Conservation (phyloP, 1,140 invertebrate genomes). For the Coboldia fuscipes region DNA sequence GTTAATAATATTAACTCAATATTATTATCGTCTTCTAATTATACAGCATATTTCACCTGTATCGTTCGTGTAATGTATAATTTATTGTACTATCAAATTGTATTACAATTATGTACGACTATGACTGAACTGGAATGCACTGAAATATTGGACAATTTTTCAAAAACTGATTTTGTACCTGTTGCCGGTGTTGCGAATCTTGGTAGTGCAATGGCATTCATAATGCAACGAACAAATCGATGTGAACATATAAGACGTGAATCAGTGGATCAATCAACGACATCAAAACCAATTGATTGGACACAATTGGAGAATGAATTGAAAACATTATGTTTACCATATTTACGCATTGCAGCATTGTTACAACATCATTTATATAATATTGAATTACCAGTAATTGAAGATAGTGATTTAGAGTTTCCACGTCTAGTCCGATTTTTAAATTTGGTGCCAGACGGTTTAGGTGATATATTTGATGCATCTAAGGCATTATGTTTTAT, state of each 20-base stretch:
- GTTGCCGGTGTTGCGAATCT: slow-evolving; percentile 8
- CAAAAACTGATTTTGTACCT: background rate
- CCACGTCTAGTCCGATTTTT: slow-evolving; percentile 49
- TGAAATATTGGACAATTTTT: slow-evolving; percentile 13
- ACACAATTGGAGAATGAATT: slow-evolving; percentile 32
- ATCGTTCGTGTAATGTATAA: slow-evolving; percentile 75
- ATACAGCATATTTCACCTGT: slow-evolving; percentile 70
- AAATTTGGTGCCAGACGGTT: slow-evolving; percentile 44
- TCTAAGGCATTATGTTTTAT: slow-evolving; percentile 37
- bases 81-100: slow-evolving; percentile 69
- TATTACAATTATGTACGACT: slow-evolving; percentile 36
- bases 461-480: slow-evolving; percentile 38
- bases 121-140: slow-evolving; percentile 28
- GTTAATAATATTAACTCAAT: slow-evolving; percentile 1
- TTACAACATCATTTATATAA: slow-evolving; percentile 71
- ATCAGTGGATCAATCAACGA: slow-evolving; percentile 8
- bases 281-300: background rate
- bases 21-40: slow-evolving; percentile 1
- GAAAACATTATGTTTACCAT: slow-evolving; percentile 60
- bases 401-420: slow-evolving; percentile 40
- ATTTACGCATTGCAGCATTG: slow-evolving; percentile 60
- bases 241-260: slow-evolving; percentile 17
- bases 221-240: slow-evolving; percentile 14
- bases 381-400: slow-evolving; percentile 48
- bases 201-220: slow-evolving; percentile 16